Evolutionary conservation across 2,113 vertebrate genomes (phyloP), one percentile per base, ranked within the genome.

Genomic region (Choloepus hoffmanni): DNA sequence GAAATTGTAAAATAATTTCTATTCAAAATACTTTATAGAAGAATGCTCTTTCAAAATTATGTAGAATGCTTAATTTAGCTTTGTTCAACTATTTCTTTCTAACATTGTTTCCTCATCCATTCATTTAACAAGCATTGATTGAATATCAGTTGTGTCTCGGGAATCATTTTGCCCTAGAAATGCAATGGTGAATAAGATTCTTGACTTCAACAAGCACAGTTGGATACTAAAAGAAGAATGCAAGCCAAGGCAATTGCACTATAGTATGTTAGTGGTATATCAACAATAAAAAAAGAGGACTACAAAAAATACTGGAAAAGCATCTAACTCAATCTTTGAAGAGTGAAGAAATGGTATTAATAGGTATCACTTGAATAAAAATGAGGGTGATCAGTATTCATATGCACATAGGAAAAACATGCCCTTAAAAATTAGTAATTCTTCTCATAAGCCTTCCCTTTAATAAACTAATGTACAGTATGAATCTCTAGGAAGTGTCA

Each of bases 1-100:
- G 58, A 81, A 97, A 84, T 2, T 19, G 86, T 60, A 67, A 77
- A 73, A 21, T 84, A 11, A 86, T 83, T 78, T 95, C 36, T 45
- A 81, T n/a, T 3, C 7, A 76, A 90, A 90, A 62, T 84, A 67
- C n/a, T 74, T 77, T 77, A 83, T 77, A 53, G 30, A 8, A 63
- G 24, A 55, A 72, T 40, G 6, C 7, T 79, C 4, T 82, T 70
- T 58, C 18, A 81, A 45, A 28, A 76, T 85, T 65, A 65, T 55
- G 12, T 67, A 21, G 65, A 68, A 18, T 13, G 24, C 30, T 28
- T 74, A 72, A 0, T 36, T 36, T 36, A 36, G 36, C 24, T 63
- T 65, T 50, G 13, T 89, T 94, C 36, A 73, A 90, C 18, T 30
- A 36, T 91, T 96, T 89, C 30, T 84, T 76, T 5, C 3, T 11